A percentile compares a stretch with the other conserved stretches of the same genome.
Conservation (phyloP, 2,888 invertebrate genomes). For the Catocala sponsa region DNA sequence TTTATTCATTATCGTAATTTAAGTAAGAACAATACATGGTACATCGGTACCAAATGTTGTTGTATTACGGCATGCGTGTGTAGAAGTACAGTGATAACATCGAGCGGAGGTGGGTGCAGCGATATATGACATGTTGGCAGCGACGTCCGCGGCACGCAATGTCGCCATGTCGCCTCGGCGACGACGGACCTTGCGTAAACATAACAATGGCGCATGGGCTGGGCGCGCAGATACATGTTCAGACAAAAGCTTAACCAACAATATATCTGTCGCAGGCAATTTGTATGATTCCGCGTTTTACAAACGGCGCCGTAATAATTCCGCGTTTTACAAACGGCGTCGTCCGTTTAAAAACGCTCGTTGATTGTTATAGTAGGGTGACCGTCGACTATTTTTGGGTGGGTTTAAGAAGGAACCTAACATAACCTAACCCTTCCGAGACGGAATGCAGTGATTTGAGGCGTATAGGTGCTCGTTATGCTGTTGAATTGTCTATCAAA, state of each 20-base stretch:
- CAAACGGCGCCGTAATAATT: too few species aligned
- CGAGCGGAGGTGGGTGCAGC: constrained; percentile 62
- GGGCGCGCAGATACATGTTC: constrained; percentile 52
- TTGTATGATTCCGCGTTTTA: too few species aligned
- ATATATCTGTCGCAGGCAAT: too few species aligned
- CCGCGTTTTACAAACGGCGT: too few species aligned
- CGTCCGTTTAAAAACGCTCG: too few species aligned
- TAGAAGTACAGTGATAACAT: constrained; percentile 53
- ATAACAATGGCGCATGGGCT: constrained; percentile 60
- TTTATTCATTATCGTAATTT: constrained; percentile 29
- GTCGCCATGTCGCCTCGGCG: constrained; percentile 49
- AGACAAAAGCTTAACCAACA: constrained; percentile 45
- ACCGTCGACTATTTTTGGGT: too few species aligned
- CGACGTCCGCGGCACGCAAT: constrained; percentile 57
- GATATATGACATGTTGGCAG: constrained; percentile 54
- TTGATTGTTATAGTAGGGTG: too few species aligned
- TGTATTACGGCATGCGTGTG: constrained; percentile 31
- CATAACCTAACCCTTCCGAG: too few species aligned
- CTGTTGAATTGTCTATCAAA: too few species aligned
- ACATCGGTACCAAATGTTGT: constrained; percentile 19
- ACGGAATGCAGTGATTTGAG: too few species aligned
- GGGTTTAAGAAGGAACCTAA: too few species aligned
- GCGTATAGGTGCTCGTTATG: too few species aligned
- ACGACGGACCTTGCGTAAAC: constrained; percentile 61
- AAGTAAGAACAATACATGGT: constrained; percentile 32